Percentiles rank a stretch among this genome's conserved stretches.
Evolutionary conservation across 2,113 vertebrate species (phyloP).

Genomic region (Upupa epops): DNA sequence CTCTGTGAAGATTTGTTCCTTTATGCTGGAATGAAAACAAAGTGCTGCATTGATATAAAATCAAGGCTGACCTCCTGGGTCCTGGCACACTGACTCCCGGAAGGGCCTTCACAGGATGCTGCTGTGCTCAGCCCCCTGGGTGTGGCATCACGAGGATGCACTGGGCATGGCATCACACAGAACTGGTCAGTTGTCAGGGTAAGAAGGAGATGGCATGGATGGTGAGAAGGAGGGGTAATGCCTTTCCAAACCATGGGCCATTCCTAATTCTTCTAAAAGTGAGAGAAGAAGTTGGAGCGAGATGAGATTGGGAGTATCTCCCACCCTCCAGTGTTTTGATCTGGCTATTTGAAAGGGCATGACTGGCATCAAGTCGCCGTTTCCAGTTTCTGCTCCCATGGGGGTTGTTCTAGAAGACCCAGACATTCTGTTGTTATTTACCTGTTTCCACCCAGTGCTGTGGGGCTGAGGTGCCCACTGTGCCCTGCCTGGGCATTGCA

Average conservation of each 20-base stretch:
- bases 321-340: not conserved
- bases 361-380: not conserved
- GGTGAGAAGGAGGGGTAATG: not conserved
- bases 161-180: accelerated
- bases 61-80: not conserved
- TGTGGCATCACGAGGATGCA: not conserved
- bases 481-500: not conserved
- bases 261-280: not conserved
- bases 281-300: not conserved
- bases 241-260: not conserved
- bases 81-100: not conserved
- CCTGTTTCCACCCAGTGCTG: not conserved
- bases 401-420: not conserved
- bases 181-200: accelerated
- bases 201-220: not conserved
- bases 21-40: not conserved
- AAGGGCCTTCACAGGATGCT: not conserved
- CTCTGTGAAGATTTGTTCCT: not conserved
- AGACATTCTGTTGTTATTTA: not conserved
- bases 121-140: accelerated
- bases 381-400: not conserved
- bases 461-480: not conserved
- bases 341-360: not conserved
- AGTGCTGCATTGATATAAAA: not conserved
- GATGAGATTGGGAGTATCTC: not conserved